These are phyloP conservation scores for Nomada fabriciana DNA, from an alignment of 2,888 invertebrate genomes.

Conservation along the genomic window DNA sequence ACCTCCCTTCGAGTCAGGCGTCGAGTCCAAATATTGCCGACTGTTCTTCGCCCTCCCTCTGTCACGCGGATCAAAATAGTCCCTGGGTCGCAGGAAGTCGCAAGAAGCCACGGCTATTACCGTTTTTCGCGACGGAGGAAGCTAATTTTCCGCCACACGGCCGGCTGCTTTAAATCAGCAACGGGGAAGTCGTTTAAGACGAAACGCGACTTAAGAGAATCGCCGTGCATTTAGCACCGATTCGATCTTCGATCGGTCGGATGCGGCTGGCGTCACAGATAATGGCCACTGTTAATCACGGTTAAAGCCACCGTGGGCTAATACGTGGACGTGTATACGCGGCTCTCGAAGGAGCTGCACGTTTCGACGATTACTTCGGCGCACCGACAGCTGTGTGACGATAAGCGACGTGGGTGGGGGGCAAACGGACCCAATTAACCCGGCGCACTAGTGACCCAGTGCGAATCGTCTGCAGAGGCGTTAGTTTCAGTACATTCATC, in stretches of 20 bases:
- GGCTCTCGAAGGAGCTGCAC: constrained; percentile 16
- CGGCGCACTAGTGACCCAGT: constrained; percentile 54
- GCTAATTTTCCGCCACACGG: constrained; percentile 62
- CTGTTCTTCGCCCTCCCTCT: too few species aligned
- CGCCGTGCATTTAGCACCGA: not conserved
- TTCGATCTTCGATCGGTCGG: constrained; percentile 25
- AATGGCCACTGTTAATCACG: constrained; percentile 16
- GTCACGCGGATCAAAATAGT: too few species aligned
- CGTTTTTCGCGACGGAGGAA: constrained; percentile 57
- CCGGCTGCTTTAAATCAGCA: constrained; percentile 34
- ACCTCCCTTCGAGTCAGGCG: too few species aligned
- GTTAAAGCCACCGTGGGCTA: not conserved
- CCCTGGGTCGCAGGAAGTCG: not conserved
- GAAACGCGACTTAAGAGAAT: not conserved
- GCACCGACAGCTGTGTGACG: constrained; percentile 33
- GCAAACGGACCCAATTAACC: constrained; percentile 59
- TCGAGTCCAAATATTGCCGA: too few species aligned
- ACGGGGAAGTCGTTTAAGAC: constrained; percentile 40
- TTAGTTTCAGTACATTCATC: too few species aligned
- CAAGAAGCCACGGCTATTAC: constrained; percentile 63
- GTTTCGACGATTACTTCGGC: constrained; percentile 46
- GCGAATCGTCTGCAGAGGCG: constrained; percentile 18
- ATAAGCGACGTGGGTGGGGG: constrained; percentile 36
- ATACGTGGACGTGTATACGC: not conserved
- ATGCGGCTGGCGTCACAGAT: constrained; percentile 11